Evolutionary conservation across 1,140 invertebrate genomes (phyloP).

Genomic region (Diabrotica undecimpunctata): DNA sequence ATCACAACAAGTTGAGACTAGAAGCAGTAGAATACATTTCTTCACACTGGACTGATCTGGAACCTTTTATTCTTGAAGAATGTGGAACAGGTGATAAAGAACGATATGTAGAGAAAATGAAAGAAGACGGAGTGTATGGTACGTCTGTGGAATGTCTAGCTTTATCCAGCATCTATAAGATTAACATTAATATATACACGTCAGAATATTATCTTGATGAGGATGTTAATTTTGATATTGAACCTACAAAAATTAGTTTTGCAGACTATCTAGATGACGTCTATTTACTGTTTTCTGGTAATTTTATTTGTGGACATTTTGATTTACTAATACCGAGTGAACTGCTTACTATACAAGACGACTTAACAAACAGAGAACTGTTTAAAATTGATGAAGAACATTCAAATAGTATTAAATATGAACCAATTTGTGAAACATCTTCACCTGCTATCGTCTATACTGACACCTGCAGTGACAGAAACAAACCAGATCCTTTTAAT

Average conservation of each 20-base stretch:
- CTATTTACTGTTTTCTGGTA: neutral
- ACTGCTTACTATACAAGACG: no score
- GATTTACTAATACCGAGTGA: neutral
- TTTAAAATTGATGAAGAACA: no score
- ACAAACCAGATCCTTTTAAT: no score
- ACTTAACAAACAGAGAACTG: no score
- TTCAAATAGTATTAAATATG: no score
- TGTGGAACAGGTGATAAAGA: neutral
- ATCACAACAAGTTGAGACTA: neutral
- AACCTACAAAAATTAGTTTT: neutral
- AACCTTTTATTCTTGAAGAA: neutral
- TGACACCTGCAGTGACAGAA: no score
- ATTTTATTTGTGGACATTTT: neutral
- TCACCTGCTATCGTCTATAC: no score
- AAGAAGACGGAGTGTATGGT: neutral
- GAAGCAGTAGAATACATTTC: neutral
- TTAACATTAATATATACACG: neutral
- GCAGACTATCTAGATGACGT: neutral
- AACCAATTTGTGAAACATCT: no score
- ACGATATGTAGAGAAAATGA: neutral
- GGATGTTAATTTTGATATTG: neutral
- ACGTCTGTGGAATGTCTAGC: neutral
- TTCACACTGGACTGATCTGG: neutral
- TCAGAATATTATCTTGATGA: neutral
- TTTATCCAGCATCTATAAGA: neutral